These are phyloP conservation scores for Drosophila cognata DNA, from an alignment of 2,888 invertebrate genomes.

Conservation along the genomic window DNA sequence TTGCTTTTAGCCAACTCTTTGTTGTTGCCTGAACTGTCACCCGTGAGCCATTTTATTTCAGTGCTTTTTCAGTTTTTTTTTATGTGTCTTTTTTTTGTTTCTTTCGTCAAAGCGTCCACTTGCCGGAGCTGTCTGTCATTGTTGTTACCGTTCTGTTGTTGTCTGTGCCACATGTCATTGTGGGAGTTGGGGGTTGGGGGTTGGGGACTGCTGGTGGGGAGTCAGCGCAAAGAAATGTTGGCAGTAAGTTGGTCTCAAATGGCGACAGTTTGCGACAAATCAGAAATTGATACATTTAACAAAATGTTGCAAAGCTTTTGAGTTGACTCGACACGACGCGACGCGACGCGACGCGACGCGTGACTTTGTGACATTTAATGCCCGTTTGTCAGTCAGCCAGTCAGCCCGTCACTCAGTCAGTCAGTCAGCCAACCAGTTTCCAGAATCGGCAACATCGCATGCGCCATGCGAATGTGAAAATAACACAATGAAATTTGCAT, in stretches of 20 bases:
- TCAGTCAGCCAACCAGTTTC: slow-evolving; percentile 25
- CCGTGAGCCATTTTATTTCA: slow-evolving; percentile 34
- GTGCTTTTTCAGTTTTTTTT: slow-evolving; percentile 8
- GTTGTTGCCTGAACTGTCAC: slow-evolving; percentile 57
- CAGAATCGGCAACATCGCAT: slow-evolving; percentile 37
- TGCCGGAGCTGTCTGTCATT: slow-evolving; percentile 54
- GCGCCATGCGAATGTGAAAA: slow-evolving; percentile 69
- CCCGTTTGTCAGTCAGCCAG: slow-evolving; percentile 63
- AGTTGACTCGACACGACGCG: slow-evolving; percentile 51
- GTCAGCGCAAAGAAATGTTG: slow-evolving; percentile 20
- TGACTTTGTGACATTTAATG: slow-evolving; percentile 79
- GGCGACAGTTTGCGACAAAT: slow-evolving; percentile 60
- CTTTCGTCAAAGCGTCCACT: slow-evolving; percentile 67
- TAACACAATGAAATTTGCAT: slow-evolving; percentile 74
- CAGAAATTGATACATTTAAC: slow-evolving; percentile 76
- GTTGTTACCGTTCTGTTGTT: slow-evolving; percentile 34
- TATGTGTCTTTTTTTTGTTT: slow-evolving; percentile 1
- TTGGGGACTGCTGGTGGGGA: not conserved
- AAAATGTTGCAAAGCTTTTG: slow-evolving; percentile 58
- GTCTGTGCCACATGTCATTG: slow-evolving; percentile 55
- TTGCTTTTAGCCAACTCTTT: slow-evolving; percentile 7
- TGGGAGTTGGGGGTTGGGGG: slow-evolving; percentile 5
- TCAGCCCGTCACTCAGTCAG: slow-evolving; percentile 11
- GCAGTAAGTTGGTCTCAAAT: slow-evolving; percentile 18
- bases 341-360: slow-evolving; percentile 60